phyloP scores from a whole-genome alignment of 1,140 invertebrate species.

The Zaprionus davidi region DNA sequence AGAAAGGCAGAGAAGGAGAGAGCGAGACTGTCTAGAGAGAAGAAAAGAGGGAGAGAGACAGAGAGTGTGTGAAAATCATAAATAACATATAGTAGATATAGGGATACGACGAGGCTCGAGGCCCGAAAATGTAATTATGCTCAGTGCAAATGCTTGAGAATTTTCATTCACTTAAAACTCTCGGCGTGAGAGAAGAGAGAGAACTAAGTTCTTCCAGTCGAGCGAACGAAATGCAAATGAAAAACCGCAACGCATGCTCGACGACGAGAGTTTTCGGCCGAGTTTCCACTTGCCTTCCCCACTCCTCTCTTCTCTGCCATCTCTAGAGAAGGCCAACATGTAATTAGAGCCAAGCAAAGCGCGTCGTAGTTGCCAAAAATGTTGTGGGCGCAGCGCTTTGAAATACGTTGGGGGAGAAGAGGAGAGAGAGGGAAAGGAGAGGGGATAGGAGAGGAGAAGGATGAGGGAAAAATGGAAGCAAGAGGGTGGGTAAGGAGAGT shows the following conservation, averaged over 20 bases:
- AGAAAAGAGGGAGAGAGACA: slow-evolving; percentile 14
- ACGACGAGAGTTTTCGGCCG: slow-evolving; percentile 61
- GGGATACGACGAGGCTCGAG: slow-evolving; percentile 24
- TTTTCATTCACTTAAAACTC: slow-evolving; percentile 77
- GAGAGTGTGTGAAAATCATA: slow-evolving; percentile 54
- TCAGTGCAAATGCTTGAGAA: slow-evolving; percentile 47
- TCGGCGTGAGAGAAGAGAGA: neutral
- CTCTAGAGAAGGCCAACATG: slow-evolving; percentile 61
- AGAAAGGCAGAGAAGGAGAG: neutral
- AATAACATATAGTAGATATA: slow-evolving; percentile 70
- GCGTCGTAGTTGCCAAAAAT: slow-evolving; percentile 75
- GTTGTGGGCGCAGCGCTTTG: slow-evolving; percentile 77
- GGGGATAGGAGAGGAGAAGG: too few species aligned
- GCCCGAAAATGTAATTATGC: slow-evolving; percentile 72
- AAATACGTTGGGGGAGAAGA: slow-evolving; percentile 16
- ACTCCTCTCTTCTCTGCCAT: too few species aligned
- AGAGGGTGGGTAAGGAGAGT: neutral
- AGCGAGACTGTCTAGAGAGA: slow-evolving; percentile 5
- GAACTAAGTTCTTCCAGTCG: slow-evolving; percentile 59
- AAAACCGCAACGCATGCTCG: slow-evolving; percentile 80
- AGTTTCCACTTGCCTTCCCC: neutral
- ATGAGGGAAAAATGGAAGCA: neutral
- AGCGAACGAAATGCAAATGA: slow-evolving; percentile 70
- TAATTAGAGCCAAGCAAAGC: slow-evolving; percentile 73
- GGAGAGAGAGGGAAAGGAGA: too few species aligned